phyloP scores from a whole-genome alignment of 2,797 vertebrate genomes.

The Pseudochirops corinnae region DNA sequence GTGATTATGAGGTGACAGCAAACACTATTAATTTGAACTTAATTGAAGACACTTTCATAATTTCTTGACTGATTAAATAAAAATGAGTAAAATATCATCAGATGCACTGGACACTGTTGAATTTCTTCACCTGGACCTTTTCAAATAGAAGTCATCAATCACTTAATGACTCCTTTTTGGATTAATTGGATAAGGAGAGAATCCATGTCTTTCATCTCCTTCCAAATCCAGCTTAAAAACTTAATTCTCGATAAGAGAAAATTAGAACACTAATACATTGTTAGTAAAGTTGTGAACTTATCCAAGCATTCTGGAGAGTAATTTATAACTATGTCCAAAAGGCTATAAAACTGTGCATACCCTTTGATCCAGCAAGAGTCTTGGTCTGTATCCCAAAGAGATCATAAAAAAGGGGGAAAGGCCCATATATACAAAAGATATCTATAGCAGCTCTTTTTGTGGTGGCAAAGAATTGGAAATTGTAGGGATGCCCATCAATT shows the following conservation, averaged over 20 bases:
- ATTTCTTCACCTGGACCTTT: conserved; percentile 64
- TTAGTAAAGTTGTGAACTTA: too few species aligned
- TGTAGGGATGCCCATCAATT: too few species aligned
- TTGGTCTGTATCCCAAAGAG: too few species aligned
- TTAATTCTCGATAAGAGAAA: background rate
- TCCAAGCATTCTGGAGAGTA: too few species aligned
- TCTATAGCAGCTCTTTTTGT: too few species aligned
- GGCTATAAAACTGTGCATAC: too few species aligned
- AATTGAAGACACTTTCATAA: conserved; percentile 37
- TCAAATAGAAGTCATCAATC: conserved; percentile 62
- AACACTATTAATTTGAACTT: conserved; percentile 54
- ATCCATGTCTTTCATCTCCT: conserved; percentile 61
- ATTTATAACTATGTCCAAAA: too few species aligned
- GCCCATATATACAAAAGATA: too few species aligned
- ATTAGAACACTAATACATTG: too few species aligned
- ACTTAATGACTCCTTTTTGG: conserved; percentile 20
- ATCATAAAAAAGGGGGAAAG: too few species aligned
- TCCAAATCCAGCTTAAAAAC: conserved; percentile 35
- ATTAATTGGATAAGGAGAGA: conserved; percentile 48
- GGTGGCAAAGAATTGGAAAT: too few species aligned
- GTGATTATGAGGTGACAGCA: conserved; percentile 37
- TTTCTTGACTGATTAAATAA: conserved; percentile 56
- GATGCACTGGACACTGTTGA: conserved; percentile 33
- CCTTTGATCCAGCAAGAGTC: too few species aligned
- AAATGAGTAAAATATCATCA: conserved; percentile 60